Evolutionary conservation across 2,888 invertebrate genomes (phyloP), one percentile per base, ranked within the genome.

Genomic region (Hydraecia micacea): DNA sequence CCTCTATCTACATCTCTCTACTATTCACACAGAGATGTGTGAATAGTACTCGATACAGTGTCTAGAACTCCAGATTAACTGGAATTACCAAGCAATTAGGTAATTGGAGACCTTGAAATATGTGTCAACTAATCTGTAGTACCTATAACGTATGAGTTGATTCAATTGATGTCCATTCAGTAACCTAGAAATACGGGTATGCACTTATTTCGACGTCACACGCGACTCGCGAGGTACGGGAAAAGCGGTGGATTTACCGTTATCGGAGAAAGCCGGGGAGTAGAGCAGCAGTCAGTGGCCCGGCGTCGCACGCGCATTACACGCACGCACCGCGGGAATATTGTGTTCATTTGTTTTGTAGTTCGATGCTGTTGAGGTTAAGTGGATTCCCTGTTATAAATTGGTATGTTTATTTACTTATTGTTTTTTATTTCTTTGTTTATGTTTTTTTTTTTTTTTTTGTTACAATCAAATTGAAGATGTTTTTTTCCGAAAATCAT

Each of bases 251-350:
- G 88, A 88, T 88, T 86, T 94, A 94, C 96, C 95, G 96, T 96
- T 96, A 95, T 81, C 82, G 92, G 96, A 94, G 96, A 96, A 96
- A 96, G 96, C 92, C 87, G 85, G 78, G 87, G 91, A 92, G 93
- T 92, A 89, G 91, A 92, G 84, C 89, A 78, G 73, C 83, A 82
- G 83, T 84, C 78, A 79, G 83, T 85, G 87, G 63, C 60, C 80
- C 80, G 39, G 55, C 78, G 68, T 55, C 77, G 80, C 86, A 73
- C 82, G 86, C 87, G 80, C 79, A 70, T 36, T 42, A 73, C 68
- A 80, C 81, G 80, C 79, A 85, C 77, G 55, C 67, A 62, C 25
- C 67, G 76, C 58, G 55, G 65, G 58, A 73, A 49, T 63, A 60
- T 58, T 73, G 72, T 75, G 80, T 70, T 77, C 49, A 28, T 58